Evolutionary conservation across 2,113 vertebrate species (phyloP), one percentile per base, ranked within the genome.

Genomic region (Peucedramus taeniatus): DNA sequence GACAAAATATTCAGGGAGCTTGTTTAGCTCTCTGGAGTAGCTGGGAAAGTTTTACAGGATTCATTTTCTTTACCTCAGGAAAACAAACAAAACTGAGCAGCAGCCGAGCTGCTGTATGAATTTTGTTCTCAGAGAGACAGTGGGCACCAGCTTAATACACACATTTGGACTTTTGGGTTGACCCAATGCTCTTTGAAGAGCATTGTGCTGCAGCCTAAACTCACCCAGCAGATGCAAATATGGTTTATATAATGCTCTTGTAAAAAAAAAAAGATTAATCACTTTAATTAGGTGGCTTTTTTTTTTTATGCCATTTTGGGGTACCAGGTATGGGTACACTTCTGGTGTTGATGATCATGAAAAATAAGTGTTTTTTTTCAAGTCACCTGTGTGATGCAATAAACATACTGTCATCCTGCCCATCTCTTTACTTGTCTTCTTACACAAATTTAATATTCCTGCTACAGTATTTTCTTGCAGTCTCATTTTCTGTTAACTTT

Each of bases 401-500:
- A 24, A 19, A 18, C 2, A 4, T 21, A 37, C 11, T 44, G 24
- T 76, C 9, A 49, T 80, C 24, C n/a, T 87, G 37, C 35, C 42
- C 11, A 44, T 45, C 66, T 65, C 56, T 88, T 84, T 20, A 11
- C 42, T 94, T 68, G 30, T 77, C 27, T 0, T 80, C 53, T 94
- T 63, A 42, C 23, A 61, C 4, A 82, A 87, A 54, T 87, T 72
- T 87, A 26, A 44, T 90, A 54, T 77, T 94, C 21, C 9, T 85
- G 44, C 50, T 65, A 44, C 50, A 47, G 30, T 86, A 26, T 86
- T 88, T 95, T 86, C 68, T 60, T 88, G 63, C 71, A 74, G 75
- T 77, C 65, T 93, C 31, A 83, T 90, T 93, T 91, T 94, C 75
- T 56, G 9, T n/a, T 85, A 66, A 74, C 45, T 88, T 90, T 74